Evolutionary conservation across 37 sponge, comb jelly and placozoan genomes (phyloP).

Genomic region (Lycopodina hypogea): DNA sequence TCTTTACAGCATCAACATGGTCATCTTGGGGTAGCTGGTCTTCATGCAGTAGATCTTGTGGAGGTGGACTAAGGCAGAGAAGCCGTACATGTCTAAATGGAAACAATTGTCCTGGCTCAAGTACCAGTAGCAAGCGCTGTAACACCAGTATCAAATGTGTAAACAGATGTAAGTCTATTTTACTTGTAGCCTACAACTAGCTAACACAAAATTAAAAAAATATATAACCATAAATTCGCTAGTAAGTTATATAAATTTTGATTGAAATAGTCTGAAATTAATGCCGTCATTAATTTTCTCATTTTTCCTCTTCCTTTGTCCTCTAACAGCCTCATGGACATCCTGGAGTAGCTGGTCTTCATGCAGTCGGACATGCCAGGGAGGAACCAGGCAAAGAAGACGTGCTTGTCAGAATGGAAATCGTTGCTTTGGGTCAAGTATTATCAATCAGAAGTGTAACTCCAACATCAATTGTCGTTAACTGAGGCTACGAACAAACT

Average conservation of each 20-base stretch:
- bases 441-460: conserved; percentile 15
- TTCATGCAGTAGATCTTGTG: conserved; percentile 36
- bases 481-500: too few relatives aligned
- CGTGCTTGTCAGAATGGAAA: conserved; percentile 26
- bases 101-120: background rate
- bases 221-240: too few relatives aligned
- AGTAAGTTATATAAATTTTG: too few relatives aligned
- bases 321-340: conserved; percentile 27
- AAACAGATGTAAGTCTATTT: too few relatives aligned
- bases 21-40: conserved; percentile 36
- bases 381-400: conserved; percentile 23
- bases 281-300: too few relatives aligned
- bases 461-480: background rate
- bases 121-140: conserved; percentile 10
- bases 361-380: conserved; percentile 40
- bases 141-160: background rate
- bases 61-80: conserved; percentile 28
- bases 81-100: conserved; percentile 22
- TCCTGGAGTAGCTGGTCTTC: conserved; percentile 35
- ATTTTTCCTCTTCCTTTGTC: background rate
- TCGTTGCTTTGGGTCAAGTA: background rate
- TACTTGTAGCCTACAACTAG: too few relatives aligned
- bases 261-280: too few relatives aligned
- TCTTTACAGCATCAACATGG: conserved; percentile 28
- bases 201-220: too few relatives aligned